These are phyloP conservation scores for Stenchaetothrips biformis DNA, from an alignment of 2,888 invertebrate species.

Conservation along the genomic window DNA sequence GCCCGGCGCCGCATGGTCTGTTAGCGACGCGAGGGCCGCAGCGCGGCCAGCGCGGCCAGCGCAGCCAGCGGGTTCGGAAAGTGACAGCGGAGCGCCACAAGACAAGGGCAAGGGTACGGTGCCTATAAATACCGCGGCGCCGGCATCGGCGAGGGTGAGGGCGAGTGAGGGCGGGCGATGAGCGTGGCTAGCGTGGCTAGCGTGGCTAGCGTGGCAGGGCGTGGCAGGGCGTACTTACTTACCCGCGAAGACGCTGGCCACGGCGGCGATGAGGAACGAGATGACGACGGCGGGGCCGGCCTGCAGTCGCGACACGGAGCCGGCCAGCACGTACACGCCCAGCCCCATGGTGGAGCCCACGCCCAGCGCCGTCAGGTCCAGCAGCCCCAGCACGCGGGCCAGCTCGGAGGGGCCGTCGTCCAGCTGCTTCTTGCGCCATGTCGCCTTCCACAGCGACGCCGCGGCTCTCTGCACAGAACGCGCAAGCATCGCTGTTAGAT, in stretches of 20 bases:
- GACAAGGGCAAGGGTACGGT: too few species aligned
- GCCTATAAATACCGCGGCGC: too few species aligned
- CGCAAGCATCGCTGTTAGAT: neutral
- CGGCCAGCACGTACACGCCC: constrained; percentile 91
- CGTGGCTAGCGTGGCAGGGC: neutral
- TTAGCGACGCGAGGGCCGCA: neutral
- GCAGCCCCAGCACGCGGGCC: constrained; percentile 66
- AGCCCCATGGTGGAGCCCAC: constrained; percentile 86
- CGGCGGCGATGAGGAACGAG: constrained; percentile 85
- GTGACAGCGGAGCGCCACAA: too few species aligned
- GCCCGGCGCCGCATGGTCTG: neutral
- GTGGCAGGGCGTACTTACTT: constrained; percentile 39
- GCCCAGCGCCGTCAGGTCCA: constrained; percentile 83
- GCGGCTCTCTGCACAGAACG: constrained; percentile 39
- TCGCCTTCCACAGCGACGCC: constrained; percentile 36
- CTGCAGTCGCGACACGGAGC: constrained; percentile 75
- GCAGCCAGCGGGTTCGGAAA: too few species aligned
- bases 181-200: too few species aligned
- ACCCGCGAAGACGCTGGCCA: constrained; percentile 91
- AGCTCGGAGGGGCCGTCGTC: constrained; percentile 45
- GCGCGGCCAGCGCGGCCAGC: too few species aligned
- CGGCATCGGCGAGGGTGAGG: too few species aligned
- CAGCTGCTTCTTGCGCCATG: constrained; percentile 17
- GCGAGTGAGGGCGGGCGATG: too few species aligned
- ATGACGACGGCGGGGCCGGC: constrained; percentile 90